Percentiles rank a stretch among this genome's conserved stretches.
Evolutionary conservation across 2,113 vertebrate species (phyloP).

Genomic region (Megaceryle torquata): DNA sequence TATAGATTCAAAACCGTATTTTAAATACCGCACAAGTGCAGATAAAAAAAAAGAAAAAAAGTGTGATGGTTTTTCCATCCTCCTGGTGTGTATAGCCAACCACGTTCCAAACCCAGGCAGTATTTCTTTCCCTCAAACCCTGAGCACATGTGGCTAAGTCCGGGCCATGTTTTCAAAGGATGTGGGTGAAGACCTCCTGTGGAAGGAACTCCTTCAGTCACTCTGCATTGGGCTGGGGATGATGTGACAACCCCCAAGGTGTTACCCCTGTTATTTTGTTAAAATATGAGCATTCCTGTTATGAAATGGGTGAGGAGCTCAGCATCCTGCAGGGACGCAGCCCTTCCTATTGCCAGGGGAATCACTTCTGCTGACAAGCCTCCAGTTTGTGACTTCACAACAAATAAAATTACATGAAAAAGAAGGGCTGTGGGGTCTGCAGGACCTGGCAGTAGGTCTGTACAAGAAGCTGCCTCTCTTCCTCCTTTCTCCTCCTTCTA

Average conservation of each 20-base stretch:
- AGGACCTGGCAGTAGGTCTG: neutral
- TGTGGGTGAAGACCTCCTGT: neutral
- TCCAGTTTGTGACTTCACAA: neutral
- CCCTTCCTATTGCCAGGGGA: neutral
- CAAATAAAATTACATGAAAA: neutral
- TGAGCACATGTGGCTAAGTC: neutral
- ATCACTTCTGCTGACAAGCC: neutral
- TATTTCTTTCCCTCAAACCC: neutral
- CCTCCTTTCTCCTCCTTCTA: neutral
- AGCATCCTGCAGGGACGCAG: neutral
- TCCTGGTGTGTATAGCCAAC: neutral
- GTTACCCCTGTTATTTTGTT: neutral
- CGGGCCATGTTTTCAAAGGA: neutral
- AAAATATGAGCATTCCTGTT: neutral
- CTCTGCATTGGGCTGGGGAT: neutral
- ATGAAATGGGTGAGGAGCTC: neutral
- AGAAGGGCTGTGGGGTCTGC: neutral
- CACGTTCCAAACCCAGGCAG: neutral
- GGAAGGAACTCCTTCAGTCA: neutral
- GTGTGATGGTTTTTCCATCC: constrained; percentile 61
- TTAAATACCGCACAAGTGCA: constrained; percentile 63
- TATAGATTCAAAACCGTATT: constrained; percentile 59
- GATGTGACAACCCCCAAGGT: neutral
- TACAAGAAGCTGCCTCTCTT: neutral
- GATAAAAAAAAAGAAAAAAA: neutral